Evolutionary conservation across 2,113 vertebrate genomes (phyloP), one percentile per base, ranked within the genome.

Genomic region (Corydoras sp.): DNA sequence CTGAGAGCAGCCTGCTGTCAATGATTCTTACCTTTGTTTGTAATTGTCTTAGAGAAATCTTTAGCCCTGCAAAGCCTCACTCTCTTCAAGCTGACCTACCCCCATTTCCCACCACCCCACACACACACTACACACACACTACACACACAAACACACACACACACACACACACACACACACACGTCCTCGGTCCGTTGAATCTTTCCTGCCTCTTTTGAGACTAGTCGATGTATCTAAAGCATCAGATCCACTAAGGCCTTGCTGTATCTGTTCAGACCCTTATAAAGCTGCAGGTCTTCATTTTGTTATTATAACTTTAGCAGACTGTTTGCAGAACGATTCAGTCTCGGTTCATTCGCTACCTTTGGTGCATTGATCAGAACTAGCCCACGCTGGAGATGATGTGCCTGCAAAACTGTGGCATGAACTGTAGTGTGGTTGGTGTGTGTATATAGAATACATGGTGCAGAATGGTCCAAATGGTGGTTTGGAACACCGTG

Each of bases 11-110:
- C 68, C 50, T 30, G 13, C 71, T 78, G 81, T 76, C 78, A 78
- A 80, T 80, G 81, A 62, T 74, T 78, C 65, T 65, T 66, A 78
- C 72, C 81, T 76, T 72, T 75, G 78, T 78, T 78, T 77, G 67
- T 74, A 77, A 79, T 77, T 77, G 79, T 72, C 62, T 70, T n/a
- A 69, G 65, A 79, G 70, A 31, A 71, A 75, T 74, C 66, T 81
- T 66, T 79, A 60, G 63, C 63, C 62, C 31, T 71, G 29, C 62
- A 65, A 78, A 76, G 49, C 71, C 24, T 50, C 6, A 62, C 31
- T n/a, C 50, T 7, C 50, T 62, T 35, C 13, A 54, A 59, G 4
- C 35, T 43, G 35, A 43, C 35, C 35, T 43, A 43, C 35, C 35
- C 2, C 18, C 35, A 5, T 43, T 5, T 43, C 35, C 35, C 35